Conservation (phyloP, 2,113 vertebrate species). For the Petromus typicus region DNA sequence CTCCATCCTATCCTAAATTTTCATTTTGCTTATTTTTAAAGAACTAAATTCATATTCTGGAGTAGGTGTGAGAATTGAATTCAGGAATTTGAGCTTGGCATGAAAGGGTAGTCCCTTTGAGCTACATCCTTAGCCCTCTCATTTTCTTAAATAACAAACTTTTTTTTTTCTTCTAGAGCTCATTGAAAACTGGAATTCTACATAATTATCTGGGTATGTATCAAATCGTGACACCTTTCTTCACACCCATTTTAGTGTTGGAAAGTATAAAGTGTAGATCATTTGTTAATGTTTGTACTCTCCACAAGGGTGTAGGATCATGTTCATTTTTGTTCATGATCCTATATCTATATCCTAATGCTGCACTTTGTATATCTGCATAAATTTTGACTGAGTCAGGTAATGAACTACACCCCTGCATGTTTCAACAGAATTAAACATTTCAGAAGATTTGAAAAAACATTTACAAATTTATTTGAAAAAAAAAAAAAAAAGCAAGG, state of each 20-base stretch:
- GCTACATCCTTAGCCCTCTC: too few relatives aligned
- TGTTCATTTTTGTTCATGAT: background rate
- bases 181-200: background rate
- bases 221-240: background rate
- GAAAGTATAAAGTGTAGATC: background rate
- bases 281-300: background rate
- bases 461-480: background rate
- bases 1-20: background rate
- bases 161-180: background rate
- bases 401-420: background rate
- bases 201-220: background rate
- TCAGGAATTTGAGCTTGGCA: too few relatives aligned
- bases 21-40: too few relatives aligned
- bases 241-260: background rate
- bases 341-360: background rate
- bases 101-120: too few relatives aligned
- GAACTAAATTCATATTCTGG: too few relatives aligned
- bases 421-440: background rate
- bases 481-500: background rate
- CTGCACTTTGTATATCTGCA: background rate
- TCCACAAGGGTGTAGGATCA: background rate
- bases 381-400: background rate
- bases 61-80: too few relatives aligned
- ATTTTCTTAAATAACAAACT: background rate
- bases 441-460: background rate